Base-by-base conservation (phyloP, 1,140 invertebrate species). In the Maconellicoccus hirsutus region DNA sequence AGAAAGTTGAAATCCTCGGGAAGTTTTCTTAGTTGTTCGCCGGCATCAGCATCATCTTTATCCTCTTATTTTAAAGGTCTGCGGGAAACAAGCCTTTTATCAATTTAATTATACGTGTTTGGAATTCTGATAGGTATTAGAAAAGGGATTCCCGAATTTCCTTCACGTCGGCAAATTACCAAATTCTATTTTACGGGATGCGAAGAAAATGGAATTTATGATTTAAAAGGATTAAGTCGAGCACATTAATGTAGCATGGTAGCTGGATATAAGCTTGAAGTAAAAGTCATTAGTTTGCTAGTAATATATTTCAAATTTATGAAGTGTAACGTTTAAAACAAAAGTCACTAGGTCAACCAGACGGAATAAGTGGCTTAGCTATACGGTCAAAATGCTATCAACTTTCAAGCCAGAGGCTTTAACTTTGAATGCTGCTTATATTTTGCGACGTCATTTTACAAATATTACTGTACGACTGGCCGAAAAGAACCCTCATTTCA, bases 61-160 rank as follows among this genome's bases (percentile, higher is more conserved):
- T 52, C 42, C 42, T 52, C 42, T 52, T 52, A 33, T 33, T 33
- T 33, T 33, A 52, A 52, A 52, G 42, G 42, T 52, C 16, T 52
- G 42, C 42, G 42, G 42, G 12, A 52, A 52, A 52, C 42, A 52
- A 52, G 12, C 42, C 42, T 52, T 52, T 52, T 52, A 52, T 52
- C 42, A 52, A 52, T 52, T 52, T 52, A 52, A 52, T 52, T 52
- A 52, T 52, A 52, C 42, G 42, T 52, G 42, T 52, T 52, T 52
- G 42, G 42, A 52, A 52, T 52, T 52, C 42, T 52, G 42, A 52
- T 52, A 52, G 42, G 42, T 52, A 52, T 52, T 52, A 52, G 10
- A 52, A 52, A 52, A 52, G 42, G 42, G 42, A 52, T 52, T 52
- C 42, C 42, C 42, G 42, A 52, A 52, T 52, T 52, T 52, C 42